These are phyloP conservation scores for Hybognathus amarus DNA, from an alignment of 2,797 vertebrate species.

Conservation along the genomic window DNA sequence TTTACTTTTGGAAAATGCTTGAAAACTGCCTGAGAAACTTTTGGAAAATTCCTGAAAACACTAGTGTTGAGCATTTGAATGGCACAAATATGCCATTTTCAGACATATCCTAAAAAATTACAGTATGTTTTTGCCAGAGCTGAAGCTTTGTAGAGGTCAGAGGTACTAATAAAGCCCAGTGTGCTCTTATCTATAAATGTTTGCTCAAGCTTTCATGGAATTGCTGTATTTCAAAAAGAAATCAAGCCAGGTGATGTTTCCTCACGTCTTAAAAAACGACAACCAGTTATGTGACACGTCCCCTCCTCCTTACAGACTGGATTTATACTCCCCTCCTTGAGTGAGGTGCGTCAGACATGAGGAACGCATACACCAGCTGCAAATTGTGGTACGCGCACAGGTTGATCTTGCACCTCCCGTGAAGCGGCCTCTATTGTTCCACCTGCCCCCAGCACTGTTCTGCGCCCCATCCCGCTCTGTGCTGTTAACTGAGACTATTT, in stretches of 20 bases:
- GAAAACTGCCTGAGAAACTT: not conserved
- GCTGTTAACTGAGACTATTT: slow-evolving; percentile 74
- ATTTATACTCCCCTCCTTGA: slow-evolving; percentile 71
- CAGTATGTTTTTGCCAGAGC: not conserved
- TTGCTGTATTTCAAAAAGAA: slow-evolving; percentile 72
- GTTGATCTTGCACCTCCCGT: slow-evolving; percentile 12
- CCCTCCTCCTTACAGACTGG: slow-evolving; percentile 73
- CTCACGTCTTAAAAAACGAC: slow-evolving; percentile 80
- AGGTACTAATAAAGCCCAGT: slow-evolving; percentile 11
- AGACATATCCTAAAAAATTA: not conserved
- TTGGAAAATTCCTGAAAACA: not conserved
- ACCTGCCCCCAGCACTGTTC: slow-evolving; percentile 30
- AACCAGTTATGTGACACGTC: slow-evolving; percentile 77
- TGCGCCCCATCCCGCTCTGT: slow-evolving; percentile 45
- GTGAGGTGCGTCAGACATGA: slow-evolving; percentile 68
- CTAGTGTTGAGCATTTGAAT: not conserved
- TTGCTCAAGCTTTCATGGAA: slow-evolving; percentile 51
- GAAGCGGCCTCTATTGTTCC: slow-evolving; percentile 58
- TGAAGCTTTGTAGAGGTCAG: not conserved
- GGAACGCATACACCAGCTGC: slow-evolving; percentile 25
- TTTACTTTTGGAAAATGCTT: not conserved
- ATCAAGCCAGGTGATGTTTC: slow-evolving; percentile 70
- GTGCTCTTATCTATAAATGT: slow-evolving; percentile 44
- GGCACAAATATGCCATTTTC: not conserved
- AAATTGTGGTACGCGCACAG: slow-evolving; percentile 30